These are phyloP conservation scores for Mesocentrotus franciscanus DNA, from an alignment of 53 echinoderm and acorn worm genomes.

Conservation along the genomic window DNA sequence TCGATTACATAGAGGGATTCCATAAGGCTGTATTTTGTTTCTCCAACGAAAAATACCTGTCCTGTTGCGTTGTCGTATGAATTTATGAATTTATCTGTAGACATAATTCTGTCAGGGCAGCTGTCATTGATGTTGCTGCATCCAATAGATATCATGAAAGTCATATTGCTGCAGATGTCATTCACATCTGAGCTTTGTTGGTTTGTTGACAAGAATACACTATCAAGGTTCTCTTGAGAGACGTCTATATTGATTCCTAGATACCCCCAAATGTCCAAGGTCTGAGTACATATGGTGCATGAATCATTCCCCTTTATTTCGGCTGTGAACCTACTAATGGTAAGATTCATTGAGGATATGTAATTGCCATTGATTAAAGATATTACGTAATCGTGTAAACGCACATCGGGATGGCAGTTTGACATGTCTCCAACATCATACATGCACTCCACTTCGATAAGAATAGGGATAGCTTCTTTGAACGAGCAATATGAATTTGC, in stretches of 20 bases:
- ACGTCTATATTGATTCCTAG: too few relatives aligned
- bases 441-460: slow-evolving; percentile 19
- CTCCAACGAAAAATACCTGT: not conserved
- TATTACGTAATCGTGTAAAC: too few relatives aligned
- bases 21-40: not conserved
- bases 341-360: too few relatives aligned
- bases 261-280: too few relatives aligned
- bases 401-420: too few relatives aligned
- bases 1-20: slow-evolving; percentile 3
- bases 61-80: not conserved
- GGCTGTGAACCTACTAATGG: too few relatives aligned
- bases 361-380: too few relatives aligned
- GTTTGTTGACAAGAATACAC: not conserved
- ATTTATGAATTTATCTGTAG: not conserved
- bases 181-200: not conserved
- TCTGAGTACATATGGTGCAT: too few relatives aligned
- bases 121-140: not conserved
- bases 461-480: not conserved
- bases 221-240: not conserved
- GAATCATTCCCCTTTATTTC: too few relatives aligned
- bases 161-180: slow-evolving; percentile 5
- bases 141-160: not conserved
- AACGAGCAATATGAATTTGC: not conserved
- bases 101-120: not conserved
- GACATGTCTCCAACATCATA: too few relatives aligned